Evolutionary conservation across 2,113 vertebrate species (phyloP).

Genomic region (Brachyistius frenatus): DNA sequence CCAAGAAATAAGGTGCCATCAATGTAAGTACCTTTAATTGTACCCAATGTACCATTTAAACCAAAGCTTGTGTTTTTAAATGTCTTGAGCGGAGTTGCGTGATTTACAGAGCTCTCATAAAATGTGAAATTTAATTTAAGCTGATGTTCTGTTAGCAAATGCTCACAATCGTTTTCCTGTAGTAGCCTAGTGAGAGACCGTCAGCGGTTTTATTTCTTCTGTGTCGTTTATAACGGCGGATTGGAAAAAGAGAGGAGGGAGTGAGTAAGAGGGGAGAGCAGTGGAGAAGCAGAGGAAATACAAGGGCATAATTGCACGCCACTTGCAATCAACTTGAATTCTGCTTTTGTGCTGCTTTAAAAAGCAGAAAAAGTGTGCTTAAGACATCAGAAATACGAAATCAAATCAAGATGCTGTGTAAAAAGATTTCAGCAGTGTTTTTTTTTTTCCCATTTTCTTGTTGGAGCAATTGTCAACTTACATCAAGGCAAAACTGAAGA

Average conservation of each 20-base stretch:
- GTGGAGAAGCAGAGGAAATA: conserved; percentile 40
- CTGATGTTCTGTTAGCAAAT: conserved; percentile 61
- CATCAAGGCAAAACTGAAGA: conserved; percentile 52
- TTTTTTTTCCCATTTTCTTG: background rate
- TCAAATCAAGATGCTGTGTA: conserved; percentile 55
- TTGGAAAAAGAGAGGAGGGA: conserved; percentile 45
- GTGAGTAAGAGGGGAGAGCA: conserved; percentile 2
- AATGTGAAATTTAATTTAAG: conserved; percentile 75
- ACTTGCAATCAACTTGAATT: conserved; percentile 64
- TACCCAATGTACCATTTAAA: conserved; percentile 66
- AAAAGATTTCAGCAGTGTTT: background rate
- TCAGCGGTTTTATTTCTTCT: conserved; percentile 51
- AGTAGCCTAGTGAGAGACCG: conserved; percentile 53
- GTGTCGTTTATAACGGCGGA: conserved; percentile 27
- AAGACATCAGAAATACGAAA: conserved; percentile 63
- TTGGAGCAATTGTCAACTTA: conserved; percentile 56
- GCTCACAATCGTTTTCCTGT: conserved; percentile 71
- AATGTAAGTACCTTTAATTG: conserved; percentile 61
- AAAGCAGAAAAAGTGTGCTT: conserved; percentile 46
- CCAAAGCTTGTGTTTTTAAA: conserved; percentile 55
- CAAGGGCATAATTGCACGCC: conserved; percentile 58
- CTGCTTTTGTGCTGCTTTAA: conserved; percentile 49
- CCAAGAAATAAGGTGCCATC: conserved; percentile 52
- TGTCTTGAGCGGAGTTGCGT: conserved; percentile 19
- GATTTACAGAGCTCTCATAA: conserved; percentile 74